Base-by-base conservation (phyloP, 2,113 vertebrate genomes). In the Petrocephalus microphthalmus region DNA sequence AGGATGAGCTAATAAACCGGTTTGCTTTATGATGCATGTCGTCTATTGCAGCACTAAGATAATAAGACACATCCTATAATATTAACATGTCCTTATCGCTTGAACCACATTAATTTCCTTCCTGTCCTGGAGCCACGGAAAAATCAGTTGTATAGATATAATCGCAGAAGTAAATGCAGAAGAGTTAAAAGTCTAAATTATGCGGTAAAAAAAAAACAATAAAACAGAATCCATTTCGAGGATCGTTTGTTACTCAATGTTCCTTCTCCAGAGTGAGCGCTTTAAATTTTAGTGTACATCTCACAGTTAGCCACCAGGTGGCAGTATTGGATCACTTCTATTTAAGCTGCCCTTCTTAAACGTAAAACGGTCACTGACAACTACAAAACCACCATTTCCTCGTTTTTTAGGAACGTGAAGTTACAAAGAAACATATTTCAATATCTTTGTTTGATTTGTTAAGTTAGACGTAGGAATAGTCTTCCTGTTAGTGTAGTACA, bases 251-350 rank as follows among this genome's bases (percentile, higher is more conserved):
- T 5, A 19, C 6, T 42, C 13, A 37, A 19, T 78, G 37, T 42
- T 78, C 5, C 15, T 10, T 67, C 71, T 42, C 17, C 17, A 74
- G 29, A 74, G 11, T 54, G 53, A 54, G 17, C 53, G 7, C 3
- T 47, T 22, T 45, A 19, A 74, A 29, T 5, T 74, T 37, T 17
- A 74, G 5, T 88, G 89, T 83, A 91, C 20, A 88, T 89, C 22
- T 33, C 15, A 1, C 4, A 0, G 67, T 22, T 25, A n/a, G 90
- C 94, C 95, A 94, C 92, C 67, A 74, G 94, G 91, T 87, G 93
- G 88, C 92, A 92, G 89, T 90, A 85, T 90, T 88, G 86, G n/a
- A 87, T 88, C 57, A 67, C 47, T 52, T 37, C 51, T 78, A n/a
- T 42, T 52, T 78, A 22, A 86, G 52, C 5, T 45, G 53, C 8